Evolutionary conservation across 2,888 invertebrate genomes (phyloP), one percentile per base, ranked within the genome.

Genomic region (Metellina segmentata): DNA sequence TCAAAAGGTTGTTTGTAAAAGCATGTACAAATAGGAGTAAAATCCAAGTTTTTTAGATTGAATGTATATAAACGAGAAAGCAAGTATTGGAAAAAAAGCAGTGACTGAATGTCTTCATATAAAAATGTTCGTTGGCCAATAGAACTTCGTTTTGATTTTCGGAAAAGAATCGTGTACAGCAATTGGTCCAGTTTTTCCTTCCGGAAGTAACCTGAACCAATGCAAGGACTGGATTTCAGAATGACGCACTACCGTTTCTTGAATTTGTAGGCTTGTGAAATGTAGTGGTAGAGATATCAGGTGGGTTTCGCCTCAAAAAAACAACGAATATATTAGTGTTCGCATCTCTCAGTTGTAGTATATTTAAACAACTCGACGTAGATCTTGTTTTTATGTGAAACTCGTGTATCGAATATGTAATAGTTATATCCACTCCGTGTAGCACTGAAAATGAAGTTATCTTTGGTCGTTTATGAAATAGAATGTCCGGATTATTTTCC

Each of bases 261-360:
- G 91, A 91, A 86, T 81, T 52, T 78, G 78, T 91, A 91, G 90
- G 82, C 20, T 87, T 49, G 82, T 71, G 85, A 85, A 90, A 49
- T 70, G 90, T 91, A 91, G 91, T 75, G 72, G 81, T 92, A 89
- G 89, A 85, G 85, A 79, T 77, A 16, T 71, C 61, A 89, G 88
- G 91, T 88, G 88, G 91, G 79, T 82, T 89, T 88, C 77, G 88
- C 88, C 91, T 89, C 89, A 74, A 92, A 82, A 85, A 91, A 92
- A 92, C 91, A 92, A 92, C 91, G 91, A 92, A 92, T 92, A 88
- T 86, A 61, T 83, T 92, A 89, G 91, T 92, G 91, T 89, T 92
- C 75, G 71, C 82, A 83, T 79, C 81, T 86, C 81, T 89, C 77
- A 87, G 87, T 91, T 87, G 87, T 91, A 87, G 89, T 34, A 75